Base-by-base conservation (phyloP, 1,140 invertebrate genomes). In the Panagrolaimus sp. region DNA sequence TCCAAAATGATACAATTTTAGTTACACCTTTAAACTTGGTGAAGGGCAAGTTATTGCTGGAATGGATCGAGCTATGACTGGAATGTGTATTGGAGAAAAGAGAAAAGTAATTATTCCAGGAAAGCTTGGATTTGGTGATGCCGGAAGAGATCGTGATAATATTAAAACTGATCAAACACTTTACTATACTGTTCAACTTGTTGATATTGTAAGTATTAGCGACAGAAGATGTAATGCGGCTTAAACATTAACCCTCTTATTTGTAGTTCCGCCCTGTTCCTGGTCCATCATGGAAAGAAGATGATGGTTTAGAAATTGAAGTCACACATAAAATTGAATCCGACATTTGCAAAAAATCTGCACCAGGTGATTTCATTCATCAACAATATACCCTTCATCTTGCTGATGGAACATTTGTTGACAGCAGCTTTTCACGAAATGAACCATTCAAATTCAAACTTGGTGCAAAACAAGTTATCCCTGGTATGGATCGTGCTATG, bases 61-160 rank as follows among this genome's bases (percentile, higher is more conserved):
- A 51, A 82, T 82, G 80, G 79, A 81, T 27, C 66, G 79, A 5
- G 48, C 65, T 20, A 61, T 71, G 63, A 71, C 73, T 44, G 79
- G 79, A 13, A 81, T 81, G 80, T 82, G 80, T 63, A 78, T 82
- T 45, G 80, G 80, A 63, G 80, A 82, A 66, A 82, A 82, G 66
- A 71, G 80, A 65, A 80, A 79, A 62, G 81, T 82, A 31, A 74
- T 78, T 11, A 81, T 81, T 57, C 79, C 79, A 20, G 72, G 72
- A 16, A 68, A 66, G 25, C 70, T 81, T 23, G 79, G 79, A 31
- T 81, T 81, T 66, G 77, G 77, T 51, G 68, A 70, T 25, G 69
- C 69, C 23, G 80, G 80, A 46, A 51, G 80, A 11, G 76, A 80
- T 11, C 75, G 81, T 42, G 81, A 82, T 65, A 73, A 67, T 53